Conservation (phyloP, 1,140 invertebrate species). For the Heliconius hermathena region DNA sequence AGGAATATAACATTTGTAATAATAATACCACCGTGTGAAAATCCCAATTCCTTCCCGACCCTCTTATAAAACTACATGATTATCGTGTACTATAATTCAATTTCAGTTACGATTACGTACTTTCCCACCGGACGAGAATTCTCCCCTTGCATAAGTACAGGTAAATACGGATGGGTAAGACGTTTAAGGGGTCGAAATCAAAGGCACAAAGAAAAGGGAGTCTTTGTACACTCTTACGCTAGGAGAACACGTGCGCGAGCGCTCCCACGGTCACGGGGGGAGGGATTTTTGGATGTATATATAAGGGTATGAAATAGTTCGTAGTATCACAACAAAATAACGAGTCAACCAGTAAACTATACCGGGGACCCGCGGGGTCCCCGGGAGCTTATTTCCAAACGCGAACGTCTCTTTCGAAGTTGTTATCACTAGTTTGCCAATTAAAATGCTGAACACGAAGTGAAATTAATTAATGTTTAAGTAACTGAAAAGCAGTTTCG, state of each 20-base stretch:
- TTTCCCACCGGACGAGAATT: conserved; percentile 74
- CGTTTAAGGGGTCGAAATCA: conserved; percentile 72
- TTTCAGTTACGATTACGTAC: conserved; percentile 68
- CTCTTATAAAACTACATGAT: conserved; percentile 61
- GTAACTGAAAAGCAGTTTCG: conserved; percentile 50
- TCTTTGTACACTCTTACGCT: conserved; percentile 73
- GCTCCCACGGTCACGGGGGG: conserved; percentile 68
- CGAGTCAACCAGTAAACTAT: conserved; percentile 55
- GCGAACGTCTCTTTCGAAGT: conserved; percentile 46
- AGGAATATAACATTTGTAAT: conserved; percentile 28
- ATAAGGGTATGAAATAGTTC: conserved; percentile 52
- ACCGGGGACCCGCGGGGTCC: conserved; percentile 63
- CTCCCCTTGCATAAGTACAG: conserved; percentile 68
- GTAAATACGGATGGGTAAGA: conserved; percentile 75
- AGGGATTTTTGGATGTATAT: conserved; percentile 63
- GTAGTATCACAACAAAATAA: conserved; percentile 63
- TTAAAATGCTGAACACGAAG: conserved; percentile 57
- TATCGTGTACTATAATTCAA: conserved; percentile 67
- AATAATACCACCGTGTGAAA: conserved; percentile 73
- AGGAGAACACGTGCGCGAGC: conserved; percentile 71
- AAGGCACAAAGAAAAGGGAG: conserved; percentile 68
- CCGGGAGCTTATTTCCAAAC: conserved; percentile 45
- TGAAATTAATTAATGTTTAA: conserved; percentile 64
- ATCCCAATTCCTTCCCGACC: conserved; percentile 52
- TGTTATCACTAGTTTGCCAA: conserved; percentile 57